Evolutionary conservation across 2,888 invertebrate species (phyloP).

Genomic region (Epirrhoe tristata): DNA sequence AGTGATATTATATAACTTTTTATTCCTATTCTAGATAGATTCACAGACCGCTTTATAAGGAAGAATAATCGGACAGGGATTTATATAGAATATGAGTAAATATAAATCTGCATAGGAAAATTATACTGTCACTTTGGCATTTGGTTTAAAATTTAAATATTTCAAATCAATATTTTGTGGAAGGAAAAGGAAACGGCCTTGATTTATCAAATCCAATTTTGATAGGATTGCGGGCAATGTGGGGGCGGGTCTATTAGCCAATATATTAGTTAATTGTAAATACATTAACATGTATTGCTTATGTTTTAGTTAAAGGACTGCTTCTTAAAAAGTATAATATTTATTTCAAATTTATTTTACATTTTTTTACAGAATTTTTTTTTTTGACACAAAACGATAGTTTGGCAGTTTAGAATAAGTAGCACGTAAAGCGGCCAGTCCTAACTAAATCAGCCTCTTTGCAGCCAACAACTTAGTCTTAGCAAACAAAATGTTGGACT

Average conservation of each 20-base stretch:
- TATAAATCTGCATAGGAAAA: slow-evolving; percentile 15
- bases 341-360: too few relatives aligned
- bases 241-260: slow-evolving; percentile 7
- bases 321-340: too few relatives aligned
- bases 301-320: too few relatives aligned
- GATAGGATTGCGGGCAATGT: slow-evolving; percentile 8
- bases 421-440: too few relatives aligned
- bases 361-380: too few relatives aligned
- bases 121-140: slow-evolving; percentile 24
- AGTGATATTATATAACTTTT: slow-evolving; percentile 35
- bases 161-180: slow-evolving; percentile 8
- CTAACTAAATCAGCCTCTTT: too few relatives aligned
- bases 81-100: background rate
- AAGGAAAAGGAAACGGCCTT: slow-evolving; percentile 35
- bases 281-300: background rate
- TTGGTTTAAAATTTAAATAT: slow-evolving; percentile 19
- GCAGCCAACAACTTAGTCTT: too few relatives aligned
- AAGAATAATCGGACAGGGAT: background rate
- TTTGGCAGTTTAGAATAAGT: too few relatives aligned
- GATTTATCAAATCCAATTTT: slow-evolving; percentile 12
- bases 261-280: background rate
- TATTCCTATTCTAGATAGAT: slow-evolving; percentile 21
- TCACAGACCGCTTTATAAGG: slow-evolving; percentile 6
- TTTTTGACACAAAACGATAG: too few relatives aligned
- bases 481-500: too few relatives aligned